Evolutionary conservation across 2,113 vertebrate species (phyloP).

Genomic region (Beaufortia kweichowensis): DNA sequence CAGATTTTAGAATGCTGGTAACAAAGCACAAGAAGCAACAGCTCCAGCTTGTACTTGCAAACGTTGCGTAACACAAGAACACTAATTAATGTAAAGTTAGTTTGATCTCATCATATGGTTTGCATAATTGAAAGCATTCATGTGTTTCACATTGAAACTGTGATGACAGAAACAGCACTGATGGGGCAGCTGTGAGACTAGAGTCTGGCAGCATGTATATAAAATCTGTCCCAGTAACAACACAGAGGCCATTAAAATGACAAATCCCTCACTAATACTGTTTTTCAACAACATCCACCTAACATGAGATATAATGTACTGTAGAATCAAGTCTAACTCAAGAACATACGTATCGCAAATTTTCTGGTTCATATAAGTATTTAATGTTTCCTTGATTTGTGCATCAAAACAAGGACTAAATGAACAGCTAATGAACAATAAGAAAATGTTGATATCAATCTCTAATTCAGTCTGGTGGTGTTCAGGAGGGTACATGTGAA

Average conservation of each 20-base stretch:
- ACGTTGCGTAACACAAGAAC: neutral
- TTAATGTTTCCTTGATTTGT: neutral
- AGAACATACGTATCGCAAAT: no score
- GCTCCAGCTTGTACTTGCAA: conserved; percentile 12
- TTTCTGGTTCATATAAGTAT: neutral
- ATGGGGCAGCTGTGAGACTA: conserved; percentile 42
- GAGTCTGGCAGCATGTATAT: conserved; percentile 63
- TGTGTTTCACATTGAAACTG: conserved; percentile 19
- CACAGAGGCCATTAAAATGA: conserved; percentile 50
- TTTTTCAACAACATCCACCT: conserved; percentile 14
- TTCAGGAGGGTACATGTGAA: conserved; percentile 16
- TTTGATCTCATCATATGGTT: neutral
- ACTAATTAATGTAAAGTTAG: neutral
- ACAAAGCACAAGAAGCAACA: neutral
- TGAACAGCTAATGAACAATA: neutral
- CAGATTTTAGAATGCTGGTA: neutral
- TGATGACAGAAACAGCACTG: conserved; percentile 14
- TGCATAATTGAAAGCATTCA: conserved; percentile 1
- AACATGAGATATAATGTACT: neutral
- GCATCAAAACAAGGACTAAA: neutral
- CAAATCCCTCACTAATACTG: conserved; percentile 28
- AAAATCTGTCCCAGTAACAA: conserved; percentile 55
- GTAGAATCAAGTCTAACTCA: neutral
- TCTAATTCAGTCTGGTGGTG: neutral
- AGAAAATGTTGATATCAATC: neutral